A percentile compares a stretch with the other conserved stretches of the same genome.
phyloP scores from a whole-genome alignment of 2,797 vertebrate genomes.

The Manis crassicaudata region DNA sequence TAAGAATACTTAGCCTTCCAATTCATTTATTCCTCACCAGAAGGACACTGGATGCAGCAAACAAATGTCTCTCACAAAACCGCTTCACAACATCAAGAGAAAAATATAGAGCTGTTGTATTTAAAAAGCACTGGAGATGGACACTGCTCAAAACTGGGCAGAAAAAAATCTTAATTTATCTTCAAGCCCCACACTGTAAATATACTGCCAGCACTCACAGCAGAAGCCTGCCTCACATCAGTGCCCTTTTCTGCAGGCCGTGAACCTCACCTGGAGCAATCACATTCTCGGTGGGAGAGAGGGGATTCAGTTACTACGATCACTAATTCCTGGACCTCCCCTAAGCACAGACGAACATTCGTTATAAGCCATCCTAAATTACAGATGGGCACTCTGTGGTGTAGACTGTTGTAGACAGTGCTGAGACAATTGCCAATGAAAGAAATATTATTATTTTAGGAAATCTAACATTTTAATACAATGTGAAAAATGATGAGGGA shows the following conservation, averaged over 20 bases:
- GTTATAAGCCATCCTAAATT: conserved; percentile 84
- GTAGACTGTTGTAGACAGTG: conserved; percentile 80
- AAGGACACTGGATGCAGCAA: not conserved
- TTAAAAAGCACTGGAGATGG: conserved; percentile 69
- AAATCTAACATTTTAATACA: conserved; percentile 89
- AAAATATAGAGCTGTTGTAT: conserved; percentile 36
- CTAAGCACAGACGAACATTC: conserved; percentile 79
- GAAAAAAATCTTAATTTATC: conserved; percentile 79
- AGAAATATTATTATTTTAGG: conserved; percentile 89
- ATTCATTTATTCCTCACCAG: conserved; percentile 57
- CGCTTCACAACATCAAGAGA: conserved; percentile 46
- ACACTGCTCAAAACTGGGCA: conserved; percentile 59
- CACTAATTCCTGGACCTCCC: conserved; percentile 82
- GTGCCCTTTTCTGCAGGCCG: conserved; percentile 76
- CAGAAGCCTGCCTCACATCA: conserved; percentile 60
- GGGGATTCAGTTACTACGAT: conserved; percentile 77
- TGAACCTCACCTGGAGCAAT: conserved; percentile 85
- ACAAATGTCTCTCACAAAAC: conserved; percentile 58
- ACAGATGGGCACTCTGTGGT: conserved; percentile 75
- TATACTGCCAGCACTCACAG: conserved; percentile 61
- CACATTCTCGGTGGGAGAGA: conserved; percentile 81
- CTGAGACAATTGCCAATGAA: conserved; percentile 86
- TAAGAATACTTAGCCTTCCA: conserved; percentile 58
- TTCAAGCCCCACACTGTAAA: conserved; percentile 76
- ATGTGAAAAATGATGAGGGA: conserved; percentile 88